Conservation (phyloP, 2,888 invertebrate species). For the Pogonocherus hispidulus region DNA sequence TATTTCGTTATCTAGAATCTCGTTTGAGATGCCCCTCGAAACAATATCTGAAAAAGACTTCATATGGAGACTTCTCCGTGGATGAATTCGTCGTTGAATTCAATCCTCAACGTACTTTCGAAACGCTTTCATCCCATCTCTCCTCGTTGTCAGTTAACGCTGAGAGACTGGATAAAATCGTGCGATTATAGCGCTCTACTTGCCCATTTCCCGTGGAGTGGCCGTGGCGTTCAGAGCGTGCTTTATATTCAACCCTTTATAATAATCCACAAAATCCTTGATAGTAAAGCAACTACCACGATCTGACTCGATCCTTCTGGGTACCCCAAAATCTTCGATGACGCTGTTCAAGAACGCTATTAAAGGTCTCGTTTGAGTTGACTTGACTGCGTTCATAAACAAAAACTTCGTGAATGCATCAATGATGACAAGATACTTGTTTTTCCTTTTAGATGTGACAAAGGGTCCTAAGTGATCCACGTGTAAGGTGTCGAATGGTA, state of each 20-base stretch:
- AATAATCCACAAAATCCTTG: too few species aligned
- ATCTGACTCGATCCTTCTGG: too few species aligned
- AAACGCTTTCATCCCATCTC: slow-evolving; percentile 18
- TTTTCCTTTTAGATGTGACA: slow-evolving; percentile 30
- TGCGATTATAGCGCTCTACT: slow-evolving; percentile 51
- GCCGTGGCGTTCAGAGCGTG: too few species aligned
- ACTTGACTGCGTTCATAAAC: slow-evolving; percentile 25
- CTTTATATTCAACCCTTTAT: too few species aligned
- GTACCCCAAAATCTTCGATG: too few species aligned
- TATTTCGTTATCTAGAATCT: too few species aligned
- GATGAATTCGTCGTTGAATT: too few species aligned
- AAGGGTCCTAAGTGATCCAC: slow-evolving; percentile 35
- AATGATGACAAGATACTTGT: slow-evolving; percentile 15
- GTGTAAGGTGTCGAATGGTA: slow-evolving; percentile 33
- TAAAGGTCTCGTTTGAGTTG: slow-evolving; percentile 27
- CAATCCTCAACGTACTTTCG: slow-evolving; percentile 36
- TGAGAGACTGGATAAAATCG: background rate
- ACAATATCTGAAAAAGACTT: too few species aligned
- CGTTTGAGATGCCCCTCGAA: too few species aligned
- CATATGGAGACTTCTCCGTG: too few species aligned
- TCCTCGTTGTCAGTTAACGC: background rate
- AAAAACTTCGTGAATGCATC: slow-evolving; percentile 36
- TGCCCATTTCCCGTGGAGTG: slow-evolving; percentile 56
- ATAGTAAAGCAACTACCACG: too few species aligned
- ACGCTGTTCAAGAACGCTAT: background rate